These are phyloP conservation scores for Erethizon dorsatum DNA, from an alignment of 2,797 vertebrate genomes.

Conservation along the genomic window DNA sequence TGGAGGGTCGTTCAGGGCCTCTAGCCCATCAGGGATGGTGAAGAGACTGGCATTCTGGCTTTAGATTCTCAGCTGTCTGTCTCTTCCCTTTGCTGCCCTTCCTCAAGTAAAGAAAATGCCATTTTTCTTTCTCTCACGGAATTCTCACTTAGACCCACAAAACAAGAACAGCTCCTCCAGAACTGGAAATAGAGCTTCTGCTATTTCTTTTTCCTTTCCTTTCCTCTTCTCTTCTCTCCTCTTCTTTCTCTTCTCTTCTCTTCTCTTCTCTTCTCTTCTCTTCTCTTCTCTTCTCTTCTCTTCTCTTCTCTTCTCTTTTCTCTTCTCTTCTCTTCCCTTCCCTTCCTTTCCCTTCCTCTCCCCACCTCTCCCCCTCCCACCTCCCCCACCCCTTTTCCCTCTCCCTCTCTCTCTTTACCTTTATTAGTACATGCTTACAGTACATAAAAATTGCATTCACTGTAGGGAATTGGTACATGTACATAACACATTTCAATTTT, in stretches of 20 bases:
- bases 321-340: too few relatives aligned
- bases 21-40: neutral
- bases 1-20: neutral
- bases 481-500: too few relatives aligned
- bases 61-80: neutral
- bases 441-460: neutral
- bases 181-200: neutral
- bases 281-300: too few relatives aligned
- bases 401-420: neutral
- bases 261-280: too few relatives aligned
- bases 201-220: neutral
- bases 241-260: too few relatives aligned
- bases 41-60: neutral
- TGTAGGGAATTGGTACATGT: too few relatives aligned
- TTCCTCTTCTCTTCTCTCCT: too few relatives aligned
- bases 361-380: too few relatives aligned
- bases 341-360: too few relatives aligned
- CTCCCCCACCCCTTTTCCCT: too few relatives aligned
- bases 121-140: neutral
- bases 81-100: neutral
- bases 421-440: neutral
- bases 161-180: neutral
- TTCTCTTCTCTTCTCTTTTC: too few relatives aligned
- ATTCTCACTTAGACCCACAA: neutral
- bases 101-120: neutral